Base-by-base conservation (phyloP, 2,113 vertebrate species). In the Setophaga petechia region DNA sequence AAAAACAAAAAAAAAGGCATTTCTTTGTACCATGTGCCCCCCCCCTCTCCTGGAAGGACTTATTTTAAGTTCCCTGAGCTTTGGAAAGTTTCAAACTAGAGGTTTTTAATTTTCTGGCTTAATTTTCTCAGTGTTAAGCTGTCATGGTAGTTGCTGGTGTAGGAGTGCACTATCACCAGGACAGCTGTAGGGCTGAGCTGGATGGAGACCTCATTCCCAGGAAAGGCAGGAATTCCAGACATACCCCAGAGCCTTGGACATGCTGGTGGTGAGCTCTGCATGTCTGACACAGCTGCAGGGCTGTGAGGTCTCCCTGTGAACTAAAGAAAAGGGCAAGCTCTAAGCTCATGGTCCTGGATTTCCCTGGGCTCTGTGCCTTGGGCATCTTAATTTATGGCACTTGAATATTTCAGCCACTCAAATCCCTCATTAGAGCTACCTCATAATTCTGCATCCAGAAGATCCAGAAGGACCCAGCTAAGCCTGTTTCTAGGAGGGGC, bases 1-100 rank as follows among this genome's bases (percentile, higher is more conserved):
- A 8, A 59, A 35, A 14, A 24, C 37, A 39, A 39, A 4, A 4
- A 23, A 61, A 5, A 59, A 15, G 11, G 10, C 0, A 0, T n/a
- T 81, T 68, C 3, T 51, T 65, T 84, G 41, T 71, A 8, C 24
- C 15, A 0, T 27, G 33, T 69, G 33, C 3, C 22, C 9, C 3
- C 22, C 9, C 4, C 8, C 4, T 79, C 16, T 79, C 12, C 24
- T 69, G 10, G 39, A 88, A 68, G 35, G 35, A 73, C 4, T 1
- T 31, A 17, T 24, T 79, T 95, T 58, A 74, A 91, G 11, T 11
- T 87, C 24, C 9, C 15, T 35, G 28, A 15, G 10, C 31, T 69
- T 72, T 35, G 20, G n/a, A 59, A 84, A 78, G 30, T 72, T 75
- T 87, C 24, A 65, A 19, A 75, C 15, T 16, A 5, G 37, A 39